Percentiles rank a stretch among this genome's conserved stretches.
Evolutionary conservation across 1,140 invertebrate genomes (phyloP).

Genomic region (Aradophagus sp.): DNA sequence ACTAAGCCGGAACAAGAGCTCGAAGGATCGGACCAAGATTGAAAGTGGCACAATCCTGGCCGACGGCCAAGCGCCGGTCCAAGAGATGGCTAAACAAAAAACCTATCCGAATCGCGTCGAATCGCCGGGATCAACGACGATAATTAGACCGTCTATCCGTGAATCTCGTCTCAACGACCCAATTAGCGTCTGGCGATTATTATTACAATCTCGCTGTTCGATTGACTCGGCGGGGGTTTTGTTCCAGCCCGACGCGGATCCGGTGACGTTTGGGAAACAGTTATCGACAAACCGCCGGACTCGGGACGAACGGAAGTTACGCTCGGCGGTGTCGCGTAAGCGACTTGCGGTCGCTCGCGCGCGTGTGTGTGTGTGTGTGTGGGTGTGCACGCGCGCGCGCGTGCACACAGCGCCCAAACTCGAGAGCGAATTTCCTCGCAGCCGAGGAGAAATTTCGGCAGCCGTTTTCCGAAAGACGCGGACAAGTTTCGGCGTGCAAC

Average conservation of each 20-base stretch:
- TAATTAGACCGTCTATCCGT: constrained; percentile 38
- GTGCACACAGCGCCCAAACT: too few species aligned
- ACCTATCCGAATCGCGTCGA: constrained; percentile 2
- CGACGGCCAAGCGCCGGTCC: constrained; percentile 1
- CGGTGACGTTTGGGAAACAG: constrained; percentile 37
- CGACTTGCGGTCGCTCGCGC: constrained; percentile 44
- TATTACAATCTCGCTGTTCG: constrained; percentile 43
- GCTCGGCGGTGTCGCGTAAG: constrained; percentile 61
- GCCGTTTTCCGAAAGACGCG: too few species aligned
- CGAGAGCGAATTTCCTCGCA: too few species aligned
- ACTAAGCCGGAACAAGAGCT: constrained; percentile 28
- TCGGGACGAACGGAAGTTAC: constrained; percentile 50
- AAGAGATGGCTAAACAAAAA: constrained; percentile 25
- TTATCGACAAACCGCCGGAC: constrained; percentile 55
- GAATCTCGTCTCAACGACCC: constrained; percentile 29
- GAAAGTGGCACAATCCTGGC: constrained; percentile 33
- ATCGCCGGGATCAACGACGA: constrained; percentile 8
- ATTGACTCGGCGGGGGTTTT: constrained; percentile 36
- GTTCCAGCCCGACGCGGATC: constrained; percentile 35
- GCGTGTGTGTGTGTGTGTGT: constrained; percentile 4
- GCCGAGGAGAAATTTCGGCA: too few species aligned
- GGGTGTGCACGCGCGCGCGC: too few species aligned
- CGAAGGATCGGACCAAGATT: constrained; percentile 23
- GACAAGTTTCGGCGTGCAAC: too few species aligned
- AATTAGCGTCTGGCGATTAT: constrained; percentile 43